Evolutionary conservation across 2,888 invertebrate genomes (phyloP).

Genomic region (Furcula furcula): DNA sequence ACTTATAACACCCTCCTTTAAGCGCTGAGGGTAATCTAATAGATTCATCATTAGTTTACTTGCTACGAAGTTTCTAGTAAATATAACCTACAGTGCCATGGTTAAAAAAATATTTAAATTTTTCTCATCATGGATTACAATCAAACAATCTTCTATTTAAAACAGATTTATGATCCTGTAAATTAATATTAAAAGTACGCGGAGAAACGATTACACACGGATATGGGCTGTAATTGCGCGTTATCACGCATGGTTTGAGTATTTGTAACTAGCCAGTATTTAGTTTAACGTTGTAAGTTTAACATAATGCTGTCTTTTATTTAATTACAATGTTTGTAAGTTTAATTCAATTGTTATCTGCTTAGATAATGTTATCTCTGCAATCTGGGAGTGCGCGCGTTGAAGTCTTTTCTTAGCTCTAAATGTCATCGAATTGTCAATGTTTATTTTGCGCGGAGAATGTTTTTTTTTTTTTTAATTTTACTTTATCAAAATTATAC

Average conservation of each 20-base stretch:
- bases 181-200: background rate
- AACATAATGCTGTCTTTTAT: too few relatives aligned
- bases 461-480: slow-evolving; percentile 5
- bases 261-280: background rate
- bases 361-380: background rate
- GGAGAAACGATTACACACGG: background rate
- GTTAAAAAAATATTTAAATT: too few relatives aligned
- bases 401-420: slow-evolving; percentile 55
- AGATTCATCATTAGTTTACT: too few relatives aligned
- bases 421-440: slow-evolving; percentile 1
- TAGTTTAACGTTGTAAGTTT: background rate
- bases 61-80: too few relatives aligned
- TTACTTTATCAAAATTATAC: slow-evolving; percentile 1
- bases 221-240: background rate
- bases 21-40: too few relatives aligned
- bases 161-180: too few relatives aligned
- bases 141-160: too few relatives aligned
- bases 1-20: too few relatives aligned
- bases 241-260: background rate
- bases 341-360: slow-evolving; percentile 4
- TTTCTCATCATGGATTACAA: too few relatives aligned
- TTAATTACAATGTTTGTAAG: too few relatives aligned
- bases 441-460: background rate
- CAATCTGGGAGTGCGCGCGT: slow-evolving; percentile 36
- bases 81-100: too few relatives aligned